Evolutionary conservation across 2,113 vertebrate genomes (phyloP).

Genomic region (Taurulus bubalis): DNA sequence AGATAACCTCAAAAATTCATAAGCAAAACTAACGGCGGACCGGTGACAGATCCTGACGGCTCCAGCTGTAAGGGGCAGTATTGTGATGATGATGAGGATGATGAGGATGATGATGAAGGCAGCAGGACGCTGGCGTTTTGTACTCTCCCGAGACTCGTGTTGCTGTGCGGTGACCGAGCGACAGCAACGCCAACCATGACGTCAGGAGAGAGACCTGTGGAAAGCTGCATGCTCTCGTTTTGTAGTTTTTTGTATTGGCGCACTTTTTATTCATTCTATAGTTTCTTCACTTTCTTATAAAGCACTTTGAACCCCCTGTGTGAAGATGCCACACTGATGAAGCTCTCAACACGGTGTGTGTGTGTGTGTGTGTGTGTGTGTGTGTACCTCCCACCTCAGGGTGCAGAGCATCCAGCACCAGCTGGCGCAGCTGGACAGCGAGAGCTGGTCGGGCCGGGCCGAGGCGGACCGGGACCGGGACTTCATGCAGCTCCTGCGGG

Average conservation of each 20-base stretch:
- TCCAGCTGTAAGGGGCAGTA: constrained; percentile 6
- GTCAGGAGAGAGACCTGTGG: constrained; percentile 76
- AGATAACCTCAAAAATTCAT: neutral
- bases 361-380: too few species aligned
- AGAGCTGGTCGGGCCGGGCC: constrained; percentile 94
- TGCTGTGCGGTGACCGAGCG: too few species aligned
- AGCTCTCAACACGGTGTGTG: too few species aligned
- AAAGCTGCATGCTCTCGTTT: constrained; percentile 75
- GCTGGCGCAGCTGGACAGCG: constrained; percentile 92
- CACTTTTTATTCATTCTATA: too few species aligned
- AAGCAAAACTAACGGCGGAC: neutral
- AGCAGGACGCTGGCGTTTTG: too few species aligned
- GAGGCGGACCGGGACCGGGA: constrained; percentile 92
- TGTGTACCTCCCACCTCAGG: constrained; percentile 71
- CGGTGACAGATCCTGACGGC: neutral
- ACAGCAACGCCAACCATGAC: constrained; percentile 66
- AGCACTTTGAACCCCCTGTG: too few species aligned
- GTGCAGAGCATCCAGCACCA: constrained; percentile 95
- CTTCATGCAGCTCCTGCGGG: constrained; percentile 94
- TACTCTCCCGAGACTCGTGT: too few species aligned
- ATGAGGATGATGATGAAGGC: neutral
- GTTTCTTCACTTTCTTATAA: too few species aligned
- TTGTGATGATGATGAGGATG: too few species aligned
- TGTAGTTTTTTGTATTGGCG: too few species aligned
- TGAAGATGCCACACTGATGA: too few species aligned